A percentile compares a stretch with the other conserved stretches of the same genome.
phyloP scores from a whole-genome alignment of 2,797 vertebrate genomes.

The Micromesistius poutassou region DNA sequence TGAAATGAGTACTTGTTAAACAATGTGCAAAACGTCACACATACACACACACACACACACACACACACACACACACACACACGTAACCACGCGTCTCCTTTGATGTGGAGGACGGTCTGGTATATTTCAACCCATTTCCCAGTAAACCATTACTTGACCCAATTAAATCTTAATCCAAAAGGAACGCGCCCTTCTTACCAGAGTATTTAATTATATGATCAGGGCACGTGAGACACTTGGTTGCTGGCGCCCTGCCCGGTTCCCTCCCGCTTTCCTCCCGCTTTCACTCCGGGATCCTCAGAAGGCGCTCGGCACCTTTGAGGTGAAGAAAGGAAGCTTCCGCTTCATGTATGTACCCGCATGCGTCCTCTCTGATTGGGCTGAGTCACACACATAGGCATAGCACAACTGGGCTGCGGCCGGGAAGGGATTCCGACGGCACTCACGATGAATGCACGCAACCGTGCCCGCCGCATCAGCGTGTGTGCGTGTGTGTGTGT shows the following conservation, averaged over 20 bases:
- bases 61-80: neutral
- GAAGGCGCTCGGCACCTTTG: neutral
- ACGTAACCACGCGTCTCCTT: neutral
- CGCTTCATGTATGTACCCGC: slow-evolving; percentile 45
- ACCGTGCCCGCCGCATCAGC: slow-evolving; percentile 10
- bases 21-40: neutral
- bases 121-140: slow-evolving; percentile 32
- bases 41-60: neutral
- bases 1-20: neutral
- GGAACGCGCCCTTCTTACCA: slow-evolving; percentile 38
- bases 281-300: neutral
- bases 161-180: slow-evolving; percentile 49
- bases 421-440: slow-evolving; percentile 9
- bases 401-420: slow-evolving; percentile 50
- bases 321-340: neutral
- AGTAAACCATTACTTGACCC: slow-evolving; percentile 59
- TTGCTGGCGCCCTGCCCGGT: slow-evolving; percentile 25
- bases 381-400: slow-evolving; percentile 49
- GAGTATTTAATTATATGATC: slow-evolving; percentile 55
- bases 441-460: slow-evolving; percentile 44
- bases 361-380: slow-evolving; percentile 38
- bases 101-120: neutral
- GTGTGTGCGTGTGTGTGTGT: slow-evolving; percentile 3
- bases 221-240: slow-evolving; percentile 28
- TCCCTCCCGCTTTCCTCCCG: too few species aligned